Percentiles rank a stretch among this genome's conserved stretches.
Conservation (phyloP, 2,797 vertebrate genomes). For the Neosilurus mollespiculum region DNA sequence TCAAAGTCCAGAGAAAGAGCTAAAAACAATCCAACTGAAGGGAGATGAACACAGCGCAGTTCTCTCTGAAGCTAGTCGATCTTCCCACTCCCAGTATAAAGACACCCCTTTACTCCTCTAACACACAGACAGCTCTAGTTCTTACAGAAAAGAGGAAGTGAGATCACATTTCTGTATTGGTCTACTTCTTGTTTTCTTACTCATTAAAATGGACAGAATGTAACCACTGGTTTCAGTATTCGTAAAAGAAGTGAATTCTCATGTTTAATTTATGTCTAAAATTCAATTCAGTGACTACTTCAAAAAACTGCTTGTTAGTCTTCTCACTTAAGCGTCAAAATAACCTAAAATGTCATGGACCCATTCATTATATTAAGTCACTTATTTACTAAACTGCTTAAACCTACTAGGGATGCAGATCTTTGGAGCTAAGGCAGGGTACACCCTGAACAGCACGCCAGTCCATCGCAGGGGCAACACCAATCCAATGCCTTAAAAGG, state of each 20-base stretch:
- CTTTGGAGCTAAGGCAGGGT: too few species aligned
- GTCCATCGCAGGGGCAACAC: too few species aligned
- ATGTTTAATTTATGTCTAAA: background rate
- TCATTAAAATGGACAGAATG: constrained; percentile 3
- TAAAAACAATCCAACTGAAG: background rate
- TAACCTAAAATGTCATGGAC: background rate
- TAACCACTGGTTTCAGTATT: background rate
- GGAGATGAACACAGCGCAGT: background rate
- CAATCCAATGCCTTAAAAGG: too few species aligned
- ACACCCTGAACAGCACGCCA: too few species aligned
- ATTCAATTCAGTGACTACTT: background rate
- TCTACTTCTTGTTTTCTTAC: background rate
- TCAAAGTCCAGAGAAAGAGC: background rate
- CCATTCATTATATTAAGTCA: background rate
- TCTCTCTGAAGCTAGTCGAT: background rate
- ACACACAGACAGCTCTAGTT: too few species aligned
- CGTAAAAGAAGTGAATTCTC: background rate
- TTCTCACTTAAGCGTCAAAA: background rate
- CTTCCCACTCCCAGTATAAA: background rate
- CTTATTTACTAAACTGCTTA: background rate
- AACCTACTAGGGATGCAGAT: too few species aligned
- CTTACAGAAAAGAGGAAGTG: background rate
- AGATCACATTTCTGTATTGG: background rate
- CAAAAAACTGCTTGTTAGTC: background rate
- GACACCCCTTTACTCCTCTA: too few species aligned